Evolutionary conservation across 2,888 invertebrate species (phyloP), one percentile per base, ranked within the genome.

Genomic region (Cheilosia variabilis): DNA sequence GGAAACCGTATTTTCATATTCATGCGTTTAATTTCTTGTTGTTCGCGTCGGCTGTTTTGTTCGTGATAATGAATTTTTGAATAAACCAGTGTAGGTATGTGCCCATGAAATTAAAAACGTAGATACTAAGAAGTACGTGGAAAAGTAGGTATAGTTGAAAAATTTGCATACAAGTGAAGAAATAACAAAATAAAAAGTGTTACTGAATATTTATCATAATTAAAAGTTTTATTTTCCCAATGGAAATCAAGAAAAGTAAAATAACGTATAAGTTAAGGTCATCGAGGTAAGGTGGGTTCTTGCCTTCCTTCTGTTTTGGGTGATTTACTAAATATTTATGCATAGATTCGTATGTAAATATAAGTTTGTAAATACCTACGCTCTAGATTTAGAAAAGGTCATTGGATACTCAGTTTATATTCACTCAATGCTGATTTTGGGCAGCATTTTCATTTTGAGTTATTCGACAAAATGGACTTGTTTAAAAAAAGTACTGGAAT

Each of bases 181-280:
- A 69, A 63, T 24, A 52, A 68, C 57, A 60, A 19, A 19, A 58
- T n/a, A 50, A 47, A 84, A 79, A 76, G 55, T 75, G 22, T 71
- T 84, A 75, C 84, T 79, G 75, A 80, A 80, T 84, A 84, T 75
- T 84, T 84, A 84, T 79, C 84, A 84, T 84, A 75, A 47, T 78
- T 78, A 75, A 75, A 77, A 47, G 53, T 65, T 60, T 60, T 71
- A 60, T 68, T 69, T 41, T 52, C 53, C 24, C 15, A 15, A 13
- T 34, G 58, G 22, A 31, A 58, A 57, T 57, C 43, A 7, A 72
- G 60, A 37, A 27, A 65, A 71, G 71, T 58, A 45, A 37, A 75
- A 63, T 79, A 66, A 31, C 34, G 45, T 34, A 50, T 37, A 58
- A 60, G 55, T 62, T 31, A 57, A 31, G 73, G 63, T 63, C 55